phyloP scores from a whole-genome alignment of 2,797 vertebrate genomes.

The Streptopelia turtur region DNA sequence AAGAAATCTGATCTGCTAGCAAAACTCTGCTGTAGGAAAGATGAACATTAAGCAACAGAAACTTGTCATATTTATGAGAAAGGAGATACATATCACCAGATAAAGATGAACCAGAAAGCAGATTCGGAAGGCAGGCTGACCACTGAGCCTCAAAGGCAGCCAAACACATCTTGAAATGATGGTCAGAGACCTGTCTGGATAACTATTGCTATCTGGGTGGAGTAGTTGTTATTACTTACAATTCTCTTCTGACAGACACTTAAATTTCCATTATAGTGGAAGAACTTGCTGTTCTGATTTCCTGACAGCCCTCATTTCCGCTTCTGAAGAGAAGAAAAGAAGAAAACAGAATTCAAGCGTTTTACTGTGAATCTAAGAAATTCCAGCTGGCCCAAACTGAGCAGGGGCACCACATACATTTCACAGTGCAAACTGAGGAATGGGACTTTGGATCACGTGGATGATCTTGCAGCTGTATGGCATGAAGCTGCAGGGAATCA shows the following conservation, averaged over 20 bases:
- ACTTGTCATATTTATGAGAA: no score
- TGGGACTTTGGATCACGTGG: no score
- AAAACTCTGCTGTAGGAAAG: not conserved
- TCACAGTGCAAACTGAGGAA: not conserved
- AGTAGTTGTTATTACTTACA: not conserved
- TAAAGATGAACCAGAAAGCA: no score
- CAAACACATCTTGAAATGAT: no score
- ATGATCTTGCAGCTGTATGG: no score
- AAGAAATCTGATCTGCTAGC: not conserved
- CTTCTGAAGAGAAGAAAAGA: not conserved
- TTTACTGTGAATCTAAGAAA: not conserved
- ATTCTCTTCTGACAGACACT: not conserved
- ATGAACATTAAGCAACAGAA: not conserved
- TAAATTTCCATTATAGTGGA: not conserved
- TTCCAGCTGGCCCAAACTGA: not conserved
- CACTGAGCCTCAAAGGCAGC: no score
- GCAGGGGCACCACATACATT: not conserved
- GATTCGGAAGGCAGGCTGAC: no score
- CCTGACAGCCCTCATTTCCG: not conserved
- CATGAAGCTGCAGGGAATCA: no score
- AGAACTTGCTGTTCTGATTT: not conserved
- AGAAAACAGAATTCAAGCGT: not conserved
- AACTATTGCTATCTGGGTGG: not conserved
- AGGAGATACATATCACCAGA: no score
- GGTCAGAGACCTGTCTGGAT: no score